These are phyloP conservation scores for Hippocampus mohnikei DNA, from an alignment of 2,113 vertebrate species.

Conservation along the genomic window DNA sequence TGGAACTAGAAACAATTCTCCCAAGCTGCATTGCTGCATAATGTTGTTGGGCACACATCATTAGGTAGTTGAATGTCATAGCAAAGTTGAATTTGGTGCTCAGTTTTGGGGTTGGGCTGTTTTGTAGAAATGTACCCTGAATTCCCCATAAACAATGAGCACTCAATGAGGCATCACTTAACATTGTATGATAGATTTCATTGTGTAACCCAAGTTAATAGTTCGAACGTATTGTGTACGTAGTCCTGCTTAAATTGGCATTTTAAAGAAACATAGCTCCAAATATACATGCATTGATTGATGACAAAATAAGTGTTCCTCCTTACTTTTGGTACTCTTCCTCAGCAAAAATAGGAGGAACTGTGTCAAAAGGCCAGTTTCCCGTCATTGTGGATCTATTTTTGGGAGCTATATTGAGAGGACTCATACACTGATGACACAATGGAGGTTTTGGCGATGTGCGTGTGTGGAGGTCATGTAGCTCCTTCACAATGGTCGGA, in stretches of 20 bases:
- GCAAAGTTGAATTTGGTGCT: neutral
- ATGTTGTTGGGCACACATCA: neutral
- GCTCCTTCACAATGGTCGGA: neutral
- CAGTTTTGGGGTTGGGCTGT: neutral
- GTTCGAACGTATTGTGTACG: neutral
- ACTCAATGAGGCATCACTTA: conserved; percentile 18
- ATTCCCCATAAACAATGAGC: neutral
- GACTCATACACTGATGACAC: neutral
- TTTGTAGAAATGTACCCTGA: neutral
- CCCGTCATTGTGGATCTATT: conserved; percentile 40
- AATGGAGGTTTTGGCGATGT: neutral
- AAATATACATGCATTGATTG: conserved; percentile 20
- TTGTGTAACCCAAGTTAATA: neutral
- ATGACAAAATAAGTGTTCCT: conserved; percentile 19
- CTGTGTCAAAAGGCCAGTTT: conserved; percentile 47
- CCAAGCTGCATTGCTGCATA: neutral
- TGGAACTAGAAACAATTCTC: neutral
- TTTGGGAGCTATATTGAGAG: neutral
- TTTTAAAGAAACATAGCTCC: neutral
- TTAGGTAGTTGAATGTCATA: neutral
- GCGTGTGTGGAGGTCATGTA: neutral
- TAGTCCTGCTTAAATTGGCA: neutral
- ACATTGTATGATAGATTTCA: neutral
- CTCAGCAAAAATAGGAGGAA: conserved; percentile 56
- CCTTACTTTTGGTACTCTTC: conserved; percentile 31